These are phyloP conservation scores for Phyllotreta striolata DNA, from an alignment of 2,888 invertebrate genomes.

Conservation along the genomic window DNA sequence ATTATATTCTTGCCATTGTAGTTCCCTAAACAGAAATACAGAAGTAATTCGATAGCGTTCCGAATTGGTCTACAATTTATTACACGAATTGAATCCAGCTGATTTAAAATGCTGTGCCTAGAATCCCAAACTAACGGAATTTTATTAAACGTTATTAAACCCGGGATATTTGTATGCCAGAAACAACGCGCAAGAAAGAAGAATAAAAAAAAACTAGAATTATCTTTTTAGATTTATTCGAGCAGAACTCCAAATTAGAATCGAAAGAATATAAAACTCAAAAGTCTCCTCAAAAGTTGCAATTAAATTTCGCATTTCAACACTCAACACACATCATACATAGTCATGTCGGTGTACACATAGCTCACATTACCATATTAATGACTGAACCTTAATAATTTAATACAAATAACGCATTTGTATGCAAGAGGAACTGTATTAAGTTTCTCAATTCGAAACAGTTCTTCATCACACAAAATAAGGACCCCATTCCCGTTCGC, in stretches of 20 bases:
- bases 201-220: slow-evolving; percentile 14
- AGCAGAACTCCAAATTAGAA: background rate
- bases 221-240: slow-evolving; percentile 14
- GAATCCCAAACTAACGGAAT: slow-evolving; percentile 26
- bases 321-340: too few species aligned
- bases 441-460: slow-evolving; percentile 9
- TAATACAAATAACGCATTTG: too few species aligned
- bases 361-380: too few species aligned
- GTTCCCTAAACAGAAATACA: slow-evolving; percentile 29
- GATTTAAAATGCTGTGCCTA: slow-evolving; percentile 29
- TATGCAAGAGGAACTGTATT: background rate
- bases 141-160: slow-evolving; percentile 27
- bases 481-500: slow-evolving; percentile 1
- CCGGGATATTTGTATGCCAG: slow-evolving; percentile 13
- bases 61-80: slow-evolving; percentile 31
- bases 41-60: slow-evolving; percentile 27
- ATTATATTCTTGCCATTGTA: slow-evolving; percentile 29
- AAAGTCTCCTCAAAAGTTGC: too few species aligned
- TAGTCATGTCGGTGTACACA: too few species aligned
- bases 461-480: slow-evolving; percentile 2
- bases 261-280: too few species aligned
- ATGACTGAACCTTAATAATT: too few species aligned
- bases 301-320: too few species aligned
- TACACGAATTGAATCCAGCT: slow-evolving; percentile 29
- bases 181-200: too few species aligned